Evolutionary conservation across 2,888 invertebrate species (phyloP), one percentile per base, ranked within the genome.

Genomic region (Hipparchia semele): DNA sequence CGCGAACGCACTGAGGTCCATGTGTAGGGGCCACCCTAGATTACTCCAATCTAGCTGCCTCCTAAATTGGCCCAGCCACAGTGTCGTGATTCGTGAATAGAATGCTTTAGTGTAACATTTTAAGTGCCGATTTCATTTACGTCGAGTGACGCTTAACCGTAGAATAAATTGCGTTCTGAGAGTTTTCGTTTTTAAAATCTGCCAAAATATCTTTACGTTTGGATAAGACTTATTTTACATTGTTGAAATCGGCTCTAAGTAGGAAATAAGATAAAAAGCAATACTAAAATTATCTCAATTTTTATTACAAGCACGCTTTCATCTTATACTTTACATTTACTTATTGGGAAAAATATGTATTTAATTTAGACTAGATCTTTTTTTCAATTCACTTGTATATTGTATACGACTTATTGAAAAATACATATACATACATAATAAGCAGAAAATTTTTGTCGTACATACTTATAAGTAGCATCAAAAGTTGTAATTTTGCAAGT

Each of bases 311-410:
- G 33, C 51, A 53, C 33, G 33, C 33, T 62, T 23, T 23, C 49
- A n/a, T 13, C 8, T 64, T 13, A 23, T 39, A 12, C 0, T 54
- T 45, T 54, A 67, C 67, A 58, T 51, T 66, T 54, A 54, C 66
- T 53, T 7, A 73, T 76, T 76, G 78, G 76, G 56, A 74, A 64
- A 75, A 75, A 76, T 49, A 58, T 68, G 67, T 73, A 45, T 51
- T 65, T 59, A 59, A 68, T 68, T 76, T 76, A 80, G 80, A 81
- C 81, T 81, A 81, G 80, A 80, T 72, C 68, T 73, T 67, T 73
- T 67, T 73, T 65, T 59, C 67, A 74, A 75, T 66, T 73, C 66
- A 75, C 72, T 58, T 65, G 10, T 3, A 23, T 23, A 58, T 58
- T 58, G 58, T 13, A 58, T n/a, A 13, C n/a, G 58, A 58, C 2